A percentile compares a stretch with the other conserved stretches of the same genome.
Conservation (phyloP, 2,888 invertebrate species). For the Julus scandinavius region DNA sequence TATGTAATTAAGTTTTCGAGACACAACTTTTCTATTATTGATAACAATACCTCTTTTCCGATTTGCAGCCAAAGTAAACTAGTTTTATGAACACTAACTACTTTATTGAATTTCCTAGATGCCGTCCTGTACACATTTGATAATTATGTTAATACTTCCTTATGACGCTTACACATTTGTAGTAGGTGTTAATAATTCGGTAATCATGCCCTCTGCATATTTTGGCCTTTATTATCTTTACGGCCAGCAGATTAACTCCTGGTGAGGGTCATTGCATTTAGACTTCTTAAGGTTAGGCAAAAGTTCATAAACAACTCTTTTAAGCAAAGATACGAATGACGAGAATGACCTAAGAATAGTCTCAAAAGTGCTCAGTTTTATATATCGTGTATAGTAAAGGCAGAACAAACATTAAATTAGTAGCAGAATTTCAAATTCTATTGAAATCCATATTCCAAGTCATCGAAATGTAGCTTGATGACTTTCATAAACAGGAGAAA, state of each 20-base stretch:
- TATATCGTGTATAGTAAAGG: no score
- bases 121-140: not conserved
- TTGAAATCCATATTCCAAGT: not conserved
- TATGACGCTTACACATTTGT: not conserved
- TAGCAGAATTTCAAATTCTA: not conserved
- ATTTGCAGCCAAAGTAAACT: no score
- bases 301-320: not conserved
- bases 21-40: no score
- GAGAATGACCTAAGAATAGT: not conserved
- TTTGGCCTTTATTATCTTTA: conserved; percentile 42
- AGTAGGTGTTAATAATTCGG: not conserved
- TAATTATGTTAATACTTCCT: conserved; percentile 15
- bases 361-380: not conserved
- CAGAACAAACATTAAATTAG: no score
- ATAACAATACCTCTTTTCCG: no score
- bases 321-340: not conserved
- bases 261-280: not conserved
- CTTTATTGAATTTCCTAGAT: not conserved
- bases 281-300: not conserved
- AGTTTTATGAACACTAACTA: no score
- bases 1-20: no score
- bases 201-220: conserved; percentile 20
- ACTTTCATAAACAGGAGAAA: not conserved
- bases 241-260: not conserved
- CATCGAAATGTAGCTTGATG: not conserved